Percentiles rank a stretch among this genome's conserved stretches.
These are phyloP conservation scores for Saccostrea glomerata DNA, from an alignment of 1,140 invertebrate genomes.

Conservation along the genomic window DNA sequence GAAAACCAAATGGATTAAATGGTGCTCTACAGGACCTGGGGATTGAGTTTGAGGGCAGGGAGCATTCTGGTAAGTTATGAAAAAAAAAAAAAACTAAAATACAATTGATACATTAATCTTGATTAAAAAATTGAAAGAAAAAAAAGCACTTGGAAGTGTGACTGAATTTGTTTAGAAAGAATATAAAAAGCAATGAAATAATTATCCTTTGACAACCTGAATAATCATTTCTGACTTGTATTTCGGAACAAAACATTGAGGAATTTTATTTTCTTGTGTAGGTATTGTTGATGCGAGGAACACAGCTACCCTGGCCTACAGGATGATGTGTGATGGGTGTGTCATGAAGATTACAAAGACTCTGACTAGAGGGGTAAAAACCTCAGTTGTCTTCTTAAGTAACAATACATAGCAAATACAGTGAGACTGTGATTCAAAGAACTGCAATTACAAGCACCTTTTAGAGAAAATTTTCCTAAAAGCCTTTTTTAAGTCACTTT, in stretches of 20 bases:
- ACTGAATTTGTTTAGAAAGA: too few relatives aligned
- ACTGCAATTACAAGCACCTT: too few relatives aligned
- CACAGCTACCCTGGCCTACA: slow-evolving; percentile 74
- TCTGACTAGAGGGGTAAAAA: slow-evolving; percentile 51
- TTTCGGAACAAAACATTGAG: too few relatives aligned
- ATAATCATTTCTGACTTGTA: too few relatives aligned
- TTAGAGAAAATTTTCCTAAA: too few relatives aligned
- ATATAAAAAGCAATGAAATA: too few relatives aligned
- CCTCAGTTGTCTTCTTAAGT: neutral
- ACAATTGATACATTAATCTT: neutral
- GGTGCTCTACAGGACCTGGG: slow-evolving; percentile 77
- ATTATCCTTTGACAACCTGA: too few relatives aligned
- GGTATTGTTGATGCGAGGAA: slow-evolving; percentile 77
- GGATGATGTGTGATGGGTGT: slow-evolving; percentile 77
- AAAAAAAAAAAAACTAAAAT: neutral
- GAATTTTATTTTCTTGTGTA: slow-evolving; percentile 52
- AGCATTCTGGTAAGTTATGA: slow-evolving; percentile 74
- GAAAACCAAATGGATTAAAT: slow-evolving; percentile 77
- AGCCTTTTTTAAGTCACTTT: too few relatives aligned
- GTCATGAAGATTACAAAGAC: slow-evolving; percentile 74
- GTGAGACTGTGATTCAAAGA: too few relatives aligned
- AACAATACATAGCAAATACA: neutral
- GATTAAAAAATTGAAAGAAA: neutral
- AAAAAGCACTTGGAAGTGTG: neutral
- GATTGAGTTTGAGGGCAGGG: slow-evolving; percentile 76